Base-by-base conservation (phyloP, 1,140 invertebrate genomes). In the Phymorhynchus buccinoides region DNA sequence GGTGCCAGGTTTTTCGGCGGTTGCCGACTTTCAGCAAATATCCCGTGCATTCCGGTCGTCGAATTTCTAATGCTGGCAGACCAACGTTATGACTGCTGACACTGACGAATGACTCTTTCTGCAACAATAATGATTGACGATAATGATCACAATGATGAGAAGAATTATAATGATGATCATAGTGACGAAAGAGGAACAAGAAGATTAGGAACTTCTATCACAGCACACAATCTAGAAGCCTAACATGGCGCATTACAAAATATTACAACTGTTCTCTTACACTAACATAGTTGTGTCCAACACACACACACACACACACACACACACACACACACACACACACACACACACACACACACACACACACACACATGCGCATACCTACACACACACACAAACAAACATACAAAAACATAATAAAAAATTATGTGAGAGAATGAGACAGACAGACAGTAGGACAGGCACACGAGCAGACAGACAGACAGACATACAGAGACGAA, bases 11-110 rank as follows among this genome's bases (percentile, higher is more conserved):
- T 94, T 96, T 97, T 92, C 95, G 96, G 88, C 93, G 88, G 56
- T 93, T 89, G 48, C 94, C 94, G 52, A 97, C 95, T 93, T 98
- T 98, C 90, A 95, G 95, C 35, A 99, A 94, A 92, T 96, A 97
- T 27, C 98, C 98, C 90, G 96, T 96, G 93, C 98, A 99, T 90
- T 99, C 97, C 0, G 97, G 96, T 84, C 96, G 94, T 39, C 95
- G 94, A 84, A 98, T 96, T 66, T 95, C 95, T 73, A 94, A 89
- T 16, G 94, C 94, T 78, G 94, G 93, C 27, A 94, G 86, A 14
- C 92, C 90, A 4, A 94, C 92, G 89, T 94, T 94, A 48, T 92
- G 89, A 35, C 93, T 94, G 52, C 95, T 96, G 27, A 95, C 94
- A 86, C 96, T 96, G 85, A 97, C 92, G 95, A 96, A 97, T n/a